Conservation (phyloP, 37 sponge, comb jelly and placozoan genomes). For the Halisarca cf. caerulea region DNA sequence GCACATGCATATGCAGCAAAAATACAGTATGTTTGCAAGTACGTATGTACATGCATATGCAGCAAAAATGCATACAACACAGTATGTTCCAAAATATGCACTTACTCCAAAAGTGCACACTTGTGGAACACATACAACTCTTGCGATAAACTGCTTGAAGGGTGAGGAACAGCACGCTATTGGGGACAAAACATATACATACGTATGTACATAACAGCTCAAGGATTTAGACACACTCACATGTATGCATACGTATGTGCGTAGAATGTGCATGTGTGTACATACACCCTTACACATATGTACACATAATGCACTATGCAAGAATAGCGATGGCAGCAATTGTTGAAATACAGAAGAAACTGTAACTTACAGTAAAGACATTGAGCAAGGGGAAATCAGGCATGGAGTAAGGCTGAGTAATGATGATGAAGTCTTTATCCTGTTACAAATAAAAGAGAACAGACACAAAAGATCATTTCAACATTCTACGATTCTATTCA, state of each 20-base stretch:
- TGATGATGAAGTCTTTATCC: constrained; percentile 84
- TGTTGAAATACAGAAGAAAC: neutral
- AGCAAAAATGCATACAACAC: neutral
- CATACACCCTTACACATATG: too few species aligned
- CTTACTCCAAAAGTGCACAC: constrained; percentile 71
- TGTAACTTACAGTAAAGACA: constrained; percentile 58
- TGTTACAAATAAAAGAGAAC: neutral
- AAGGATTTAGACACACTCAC: too few species aligned
- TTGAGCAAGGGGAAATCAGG: constrained; percentile 87
- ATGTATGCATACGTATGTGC: neutral
- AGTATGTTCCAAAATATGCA: neutral
- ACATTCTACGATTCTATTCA: too few species aligned
- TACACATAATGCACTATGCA: too few species aligned
- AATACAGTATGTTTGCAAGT: neutral
- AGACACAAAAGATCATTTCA: too few species aligned
- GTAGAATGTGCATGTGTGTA: too few species aligned
- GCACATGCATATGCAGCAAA: neutral
- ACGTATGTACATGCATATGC: neutral
- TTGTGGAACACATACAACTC: constrained; percentile 89
- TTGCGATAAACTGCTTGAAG: constrained; percentile 61
- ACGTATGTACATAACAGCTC: neutral
- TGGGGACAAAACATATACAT: neutral
- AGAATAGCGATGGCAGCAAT: neutral
- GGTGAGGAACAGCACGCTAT: constrained; percentile 71
- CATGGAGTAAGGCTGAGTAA: constrained; percentile 79